Conservation (phyloP, 1,140 invertebrate species). For the Drosophila sproati region DNA sequence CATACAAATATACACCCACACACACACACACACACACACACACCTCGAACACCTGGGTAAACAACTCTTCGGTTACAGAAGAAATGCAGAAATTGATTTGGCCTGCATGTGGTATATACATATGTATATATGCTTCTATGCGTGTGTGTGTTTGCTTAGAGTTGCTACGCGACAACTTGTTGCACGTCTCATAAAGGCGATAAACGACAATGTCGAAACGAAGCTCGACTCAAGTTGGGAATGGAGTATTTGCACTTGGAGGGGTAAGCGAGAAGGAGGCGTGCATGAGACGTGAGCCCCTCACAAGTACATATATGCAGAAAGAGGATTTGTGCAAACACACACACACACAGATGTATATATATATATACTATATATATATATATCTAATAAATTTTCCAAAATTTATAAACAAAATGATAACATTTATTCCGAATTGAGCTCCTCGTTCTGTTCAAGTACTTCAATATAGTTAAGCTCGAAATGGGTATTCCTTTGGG, state of each 20-base stretch:
- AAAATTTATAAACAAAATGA: too few relatives aligned
- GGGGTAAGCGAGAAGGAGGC: background rate
- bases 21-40: too few relatives aligned
- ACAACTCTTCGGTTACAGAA: conserved; percentile 46
- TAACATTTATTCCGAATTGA: too few relatives aligned
- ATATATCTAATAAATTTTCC: too few relatives aligned
- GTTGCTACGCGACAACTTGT: conserved; percentile 79
- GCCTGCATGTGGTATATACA: conserved; percentile 25
- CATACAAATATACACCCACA: background rate
- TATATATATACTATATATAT: background rate
- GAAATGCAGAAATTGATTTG: conserved; percentile 66
- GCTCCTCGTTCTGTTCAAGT: too few relatives aligned
- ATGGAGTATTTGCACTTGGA: background rate
- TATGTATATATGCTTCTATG: too few relatives aligned
- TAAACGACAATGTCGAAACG: conserved; percentile 7
- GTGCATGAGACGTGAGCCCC: background rate
- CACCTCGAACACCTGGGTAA: conserved; percentile 41
- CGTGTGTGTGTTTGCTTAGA: conserved; percentile 40
- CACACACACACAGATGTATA: background rate
- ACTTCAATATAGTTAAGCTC: too few relatives aligned
- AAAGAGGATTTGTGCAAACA: background rate
- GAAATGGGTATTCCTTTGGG: too few relatives aligned
- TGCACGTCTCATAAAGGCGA: conserved; percentile 57
- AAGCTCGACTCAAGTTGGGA: background rate
- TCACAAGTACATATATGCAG: background rate